These are phyloP conservation scores for Sinella curviseta DNA, from an alignment of 1,140 invertebrate genomes.

Conservation along the genomic window DNA sequence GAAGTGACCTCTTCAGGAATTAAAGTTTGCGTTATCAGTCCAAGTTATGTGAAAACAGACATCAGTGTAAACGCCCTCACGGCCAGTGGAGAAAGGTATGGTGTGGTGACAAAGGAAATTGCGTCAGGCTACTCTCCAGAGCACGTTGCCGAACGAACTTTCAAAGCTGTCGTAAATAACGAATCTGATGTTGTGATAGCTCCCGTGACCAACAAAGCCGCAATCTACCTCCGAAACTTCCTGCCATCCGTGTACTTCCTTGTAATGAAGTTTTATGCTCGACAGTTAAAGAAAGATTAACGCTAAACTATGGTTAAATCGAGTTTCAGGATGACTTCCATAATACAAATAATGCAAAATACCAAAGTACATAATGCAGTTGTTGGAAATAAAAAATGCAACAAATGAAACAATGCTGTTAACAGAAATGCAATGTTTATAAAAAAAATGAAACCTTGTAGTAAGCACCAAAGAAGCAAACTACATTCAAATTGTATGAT, in stretches of 20 bases:
- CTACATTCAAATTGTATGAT: no score
- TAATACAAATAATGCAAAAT: background rate
- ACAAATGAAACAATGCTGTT: background rate
- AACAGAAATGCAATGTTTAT: no score
- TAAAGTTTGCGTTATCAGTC: conserved; percentile 74
- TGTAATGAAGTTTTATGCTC: conserved; percentile 73
- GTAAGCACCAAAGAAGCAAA: no score
- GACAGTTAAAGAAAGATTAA: conserved; percentile 21
- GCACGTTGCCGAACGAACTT: conserved; percentile 69
- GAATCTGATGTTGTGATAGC: conserved; percentile 73
- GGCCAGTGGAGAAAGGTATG: conserved; percentile 72
- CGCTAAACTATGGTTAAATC: conserved; percentile 3
- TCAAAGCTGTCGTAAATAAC: conserved; percentile 67
- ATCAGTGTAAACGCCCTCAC: conserved; percentile 88
- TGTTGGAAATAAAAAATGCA: background rate
- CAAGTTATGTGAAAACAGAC: conserved; percentile 82
- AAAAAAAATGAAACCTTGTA: no score
- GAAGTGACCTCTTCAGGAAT: conserved; percentile 76
- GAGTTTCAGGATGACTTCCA: background rate
- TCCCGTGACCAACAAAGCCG: conserved; percentile 65
- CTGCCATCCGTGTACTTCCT: conserved; percentile 74
- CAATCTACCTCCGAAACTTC: conserved; percentile 70
- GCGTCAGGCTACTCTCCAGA: conserved; percentile 71
- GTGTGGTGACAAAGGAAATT: conserved; percentile 75
- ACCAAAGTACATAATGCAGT: background rate